Base-by-base conservation (phyloP, 2,113 vertebrate genomes). In the Syngnathus floridae region DNA sequence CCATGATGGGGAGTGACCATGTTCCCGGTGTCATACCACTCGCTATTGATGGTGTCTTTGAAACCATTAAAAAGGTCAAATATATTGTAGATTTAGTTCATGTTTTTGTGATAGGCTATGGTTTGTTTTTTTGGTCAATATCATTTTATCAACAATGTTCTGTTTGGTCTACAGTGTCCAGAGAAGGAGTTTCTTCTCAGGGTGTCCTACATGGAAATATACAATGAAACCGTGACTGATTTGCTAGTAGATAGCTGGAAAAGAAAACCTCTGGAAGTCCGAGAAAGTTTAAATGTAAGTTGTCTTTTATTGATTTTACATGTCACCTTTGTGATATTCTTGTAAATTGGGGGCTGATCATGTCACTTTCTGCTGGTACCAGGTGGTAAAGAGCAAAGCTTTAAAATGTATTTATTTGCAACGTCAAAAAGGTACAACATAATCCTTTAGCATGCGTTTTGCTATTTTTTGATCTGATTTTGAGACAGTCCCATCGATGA, bases 181-280 rank as follows among this genome's bases (percentile, higher is more conserved):
- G 92, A 93, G 10, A 95, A 96, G 74, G 95, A 98, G 80, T 99
- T 98, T 81, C 92, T 99, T 17, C 84, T 99, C 51, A 87, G 95
- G 1, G 95, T 98, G 59, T 98, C 95, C 7, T 98, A 99, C 68
- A 95, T 99, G 95, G 97, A 99, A 67, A 98, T 99, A 79, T 98
- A 99, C 81, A 99, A 98, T 26, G 96, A 99, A 76, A 97, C 93
- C 0, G 93, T 98, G 60, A 94, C 92, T 0, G 95, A 99, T 70
- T 86, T 99, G 70, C 92, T 99, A 7, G 94, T 94, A 31, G 93
- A 93, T 63, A 92, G 75, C 52, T 91, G 92, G 79, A 97, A 95
- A 85, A 91, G 93, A 82, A 97, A 95, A 75, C 95, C 97, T 2
- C 82, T 98, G 67, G 92, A 95, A 87, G 91, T 98, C 74, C 84